Percentiles rank a stretch among this genome's conserved stretches.
Conservation (phyloP, 2,113 vertebrate genomes). For the Gracilinanus agilis region DNA sequence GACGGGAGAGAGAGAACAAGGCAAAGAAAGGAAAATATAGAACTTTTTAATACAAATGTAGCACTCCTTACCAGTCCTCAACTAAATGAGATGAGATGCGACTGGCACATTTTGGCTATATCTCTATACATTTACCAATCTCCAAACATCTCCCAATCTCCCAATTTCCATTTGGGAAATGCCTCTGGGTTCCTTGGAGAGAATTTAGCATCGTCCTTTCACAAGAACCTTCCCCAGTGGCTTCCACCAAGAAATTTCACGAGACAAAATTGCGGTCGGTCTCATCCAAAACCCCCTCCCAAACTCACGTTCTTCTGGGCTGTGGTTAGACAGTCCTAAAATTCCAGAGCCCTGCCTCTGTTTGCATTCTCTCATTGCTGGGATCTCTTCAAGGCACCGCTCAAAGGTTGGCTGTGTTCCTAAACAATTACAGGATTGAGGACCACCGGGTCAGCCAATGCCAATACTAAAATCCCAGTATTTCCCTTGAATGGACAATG, state of each 20-base stretch:
- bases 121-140: not conserved
- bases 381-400: too few species aligned
- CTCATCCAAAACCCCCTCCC: not conserved
- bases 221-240: not conserved
- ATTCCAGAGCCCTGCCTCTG: not conserved
- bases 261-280: not conserved
- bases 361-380: too few species aligned
- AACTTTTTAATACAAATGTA: not conserved
- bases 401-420: too few species aligned
- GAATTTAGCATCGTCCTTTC: not conserved
- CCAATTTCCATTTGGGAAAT: not conserved
- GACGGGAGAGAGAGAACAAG: not conserved
- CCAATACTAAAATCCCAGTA: not conserved
- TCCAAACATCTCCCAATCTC: not conserved
- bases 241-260: not conserved
- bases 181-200: not conserved
- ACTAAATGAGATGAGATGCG: not conserved
- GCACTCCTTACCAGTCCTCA: not conserved
- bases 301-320: not conserved
- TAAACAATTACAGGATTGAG: too few species aligned
- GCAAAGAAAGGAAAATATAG: not conserved
- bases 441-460: not conserved
- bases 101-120: not conserved
- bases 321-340: not conserved
- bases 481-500: conserved; percentile 59